Percentiles rank a stretch among this genome's conserved stretches.
Conservation (phyloP, 2,888 invertebrate genomes). For the Crepidodera aurea region DNA sequence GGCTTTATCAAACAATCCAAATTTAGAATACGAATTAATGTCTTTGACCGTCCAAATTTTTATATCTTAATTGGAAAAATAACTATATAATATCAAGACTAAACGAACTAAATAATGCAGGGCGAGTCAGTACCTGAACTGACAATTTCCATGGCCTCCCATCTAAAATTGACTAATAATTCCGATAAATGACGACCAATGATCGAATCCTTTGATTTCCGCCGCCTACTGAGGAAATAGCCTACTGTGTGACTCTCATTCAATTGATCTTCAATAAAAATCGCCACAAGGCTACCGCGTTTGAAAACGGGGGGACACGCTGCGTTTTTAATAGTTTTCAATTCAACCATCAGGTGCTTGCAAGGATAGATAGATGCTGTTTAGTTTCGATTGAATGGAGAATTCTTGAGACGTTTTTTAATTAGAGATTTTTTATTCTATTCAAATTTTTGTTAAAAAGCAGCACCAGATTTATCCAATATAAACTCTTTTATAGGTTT, state of each 20-base stretch:
- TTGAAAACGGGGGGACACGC: constrained; percentile 34
- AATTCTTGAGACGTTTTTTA: not conserved
- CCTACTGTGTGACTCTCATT: constrained; percentile 44
- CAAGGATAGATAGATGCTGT: not conserved
- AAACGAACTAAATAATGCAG: no score
- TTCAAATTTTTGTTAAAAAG: not conserved
- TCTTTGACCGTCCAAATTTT: no score
- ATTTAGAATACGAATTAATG: no score
- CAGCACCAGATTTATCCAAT: no score
- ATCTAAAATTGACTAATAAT: constrained; percentile 44
- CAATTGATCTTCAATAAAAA: constrained; percentile 44
- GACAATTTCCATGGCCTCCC: constrained; percentile 32
- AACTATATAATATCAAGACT: no score
- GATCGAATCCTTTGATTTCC: constrained; percentile 45
- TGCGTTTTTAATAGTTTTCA: constrained; percentile 39
- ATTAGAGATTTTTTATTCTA: not conserved
- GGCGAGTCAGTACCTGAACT: not conserved
- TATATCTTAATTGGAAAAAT: no score
- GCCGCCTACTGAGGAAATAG: constrained; percentile 42
- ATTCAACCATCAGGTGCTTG: constrained; percentile 16
- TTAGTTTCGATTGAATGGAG: not conserved
- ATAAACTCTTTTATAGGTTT: no score
- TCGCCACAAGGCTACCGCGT: constrained; percentile 41
- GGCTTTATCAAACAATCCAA: no score
- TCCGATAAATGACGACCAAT: constrained; percentile 40